Evolutionary conservation across 2,113 vertebrate genomes (phyloP), one percentile per base, ranked within the genome.

Genomic region (Trochalopteron elliotii): DNA sequence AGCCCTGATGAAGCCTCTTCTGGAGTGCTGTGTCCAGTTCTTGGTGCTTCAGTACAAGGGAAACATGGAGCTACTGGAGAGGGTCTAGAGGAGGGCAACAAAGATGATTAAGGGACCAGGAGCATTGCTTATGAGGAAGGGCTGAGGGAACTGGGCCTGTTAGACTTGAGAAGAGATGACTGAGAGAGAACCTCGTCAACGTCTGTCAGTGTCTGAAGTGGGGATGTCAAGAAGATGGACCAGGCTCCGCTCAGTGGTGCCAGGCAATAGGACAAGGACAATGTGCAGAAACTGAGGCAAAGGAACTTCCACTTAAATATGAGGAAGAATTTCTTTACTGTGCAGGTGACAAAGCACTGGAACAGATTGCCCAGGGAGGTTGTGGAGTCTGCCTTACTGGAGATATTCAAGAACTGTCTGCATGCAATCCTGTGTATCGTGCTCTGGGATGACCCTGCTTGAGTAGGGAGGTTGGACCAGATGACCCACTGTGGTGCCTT

Each of bases 331-430:
- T 45, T 57, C 22, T 59, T 59, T 52, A 67, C 12, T n/a, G 9
- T n/a, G 15, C 0, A 0, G 11, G 5, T 52, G 37, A 44, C 27
- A 2, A 6, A 28, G 13, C 39, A 52, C 12, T 25, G 28, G 11
- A 74, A 67, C 69, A 30, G 37, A 2, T 28, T 67, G 22, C 11
- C 10, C 31, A 44, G 68, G 52, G 52, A 45, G 10, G 23, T 3
- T 59, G 16, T 23, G 39, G 35, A 72, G 20, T 74, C 19, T 74
- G 19, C 12, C 27, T 52, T 23, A 74, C 44, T 28, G 19, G 37
- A 74, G 23, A 20, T 33, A 52, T 16, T 44, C 23, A 28, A 14
- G 28, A 65, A 65, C 33, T 28, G 3, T 22, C 15, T 24, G 37
- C 1, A 16, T 5, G 9, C 15, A 45, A 15, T 30, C 33, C 22